Evolutionary conservation across 2,888 invertebrate genomes (phyloP).

Genomic region (Molorchus minor): DNA sequence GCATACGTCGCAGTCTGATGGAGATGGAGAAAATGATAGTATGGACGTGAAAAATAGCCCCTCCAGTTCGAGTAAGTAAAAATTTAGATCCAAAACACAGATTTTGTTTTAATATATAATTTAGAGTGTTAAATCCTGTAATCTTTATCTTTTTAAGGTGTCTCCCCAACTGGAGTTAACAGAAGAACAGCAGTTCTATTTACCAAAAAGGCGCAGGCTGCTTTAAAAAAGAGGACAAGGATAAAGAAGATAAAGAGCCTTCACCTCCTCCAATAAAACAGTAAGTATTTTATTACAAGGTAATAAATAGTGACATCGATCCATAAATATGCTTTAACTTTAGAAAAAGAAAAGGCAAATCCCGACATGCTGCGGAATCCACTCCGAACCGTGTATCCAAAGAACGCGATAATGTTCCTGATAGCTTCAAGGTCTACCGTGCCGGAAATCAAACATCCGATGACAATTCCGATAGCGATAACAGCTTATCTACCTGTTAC

Average conservation of each 20-base stretch:
- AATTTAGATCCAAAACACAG: background rate
- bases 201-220: constrained; percentile 75
- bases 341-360: constrained; percentile 49
- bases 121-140: no score
- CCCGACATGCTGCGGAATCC: constrained; percentile 17
- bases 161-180: constrained; percentile 72
- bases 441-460: constrained; percentile 59
- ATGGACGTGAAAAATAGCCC: constrained; percentile 40
- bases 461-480: constrained; percentile 60
- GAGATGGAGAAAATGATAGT: constrained; percentile 38
- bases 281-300: constrained; percentile 42
- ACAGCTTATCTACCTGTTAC: constrained; percentile 63
- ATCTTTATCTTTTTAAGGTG: constrained; percentile 42
- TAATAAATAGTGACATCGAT: background rate
- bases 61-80: constrained; percentile 32
- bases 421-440: constrained; percentile 67
- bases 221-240: constrained; percentile 60
- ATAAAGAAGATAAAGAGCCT: constrained; percentile 60
- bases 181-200: constrained; percentile 80
- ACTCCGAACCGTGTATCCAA: constrained; percentile 25
- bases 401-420: constrained; percentile 57
- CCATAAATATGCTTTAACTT: background rate
- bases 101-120: no score
- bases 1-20: constrained; percentile 58
- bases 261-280: constrained; percentile 56